These are phyloP conservation scores for Coryphaenoides rupestris DNA, from an alignment of 2,113 vertebrate genomes.

Conservation along the genomic window DNA sequence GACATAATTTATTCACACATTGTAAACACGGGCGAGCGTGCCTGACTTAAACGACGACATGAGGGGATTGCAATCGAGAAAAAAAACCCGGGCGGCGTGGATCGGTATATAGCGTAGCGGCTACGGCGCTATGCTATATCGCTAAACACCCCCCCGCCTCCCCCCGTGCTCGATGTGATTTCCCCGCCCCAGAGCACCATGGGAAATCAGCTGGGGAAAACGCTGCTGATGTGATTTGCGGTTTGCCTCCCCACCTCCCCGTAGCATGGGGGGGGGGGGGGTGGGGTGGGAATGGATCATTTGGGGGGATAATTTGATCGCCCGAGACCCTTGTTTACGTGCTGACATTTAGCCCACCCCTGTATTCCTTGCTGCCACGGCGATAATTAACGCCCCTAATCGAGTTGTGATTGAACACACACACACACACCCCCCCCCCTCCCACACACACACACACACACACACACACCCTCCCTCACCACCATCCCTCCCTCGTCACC, in stretches of 20 bases:
- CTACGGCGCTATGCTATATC: too few relatives aligned
- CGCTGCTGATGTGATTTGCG: slow-evolving; percentile 10
- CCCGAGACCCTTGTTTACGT: slow-evolving; percentile 45
- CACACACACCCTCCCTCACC: slow-evolving; percentile 36
- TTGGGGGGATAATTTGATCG: slow-evolving; percentile 37
- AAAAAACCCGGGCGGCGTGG: slow-evolving; percentile 21
- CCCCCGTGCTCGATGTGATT: slow-evolving; percentile 33
- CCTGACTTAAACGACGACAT: slow-evolving; percentile 51
- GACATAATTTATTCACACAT: slow-evolving; percentile 56
- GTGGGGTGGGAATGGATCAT: slow-evolving; percentile 30
- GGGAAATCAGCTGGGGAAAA: not conserved
- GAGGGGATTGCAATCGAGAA: slow-evolving; percentile 24
- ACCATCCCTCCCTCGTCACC: not conserved
- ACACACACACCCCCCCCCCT: slow-evolving; percentile 27
- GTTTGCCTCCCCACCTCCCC: too few relatives aligned
- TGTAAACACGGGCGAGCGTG: slow-evolving; percentile 51
- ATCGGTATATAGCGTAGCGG: too few relatives aligned
- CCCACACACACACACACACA: slow-evolving; percentile 12
- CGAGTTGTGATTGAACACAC: slow-evolving; percentile 32
- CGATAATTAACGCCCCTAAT: slow-evolving; percentile 57
- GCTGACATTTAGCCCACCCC: slow-evolving; percentile 50
- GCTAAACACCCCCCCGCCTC: too few relatives aligned
- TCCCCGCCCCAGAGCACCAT: slow-evolving; percentile 31
- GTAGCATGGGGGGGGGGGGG: slow-evolving; percentile 28
- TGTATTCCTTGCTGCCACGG: slow-evolving; percentile 28